Conservation (phyloP, 1,140 invertebrate species). For the Achroia grisella region DNA sequence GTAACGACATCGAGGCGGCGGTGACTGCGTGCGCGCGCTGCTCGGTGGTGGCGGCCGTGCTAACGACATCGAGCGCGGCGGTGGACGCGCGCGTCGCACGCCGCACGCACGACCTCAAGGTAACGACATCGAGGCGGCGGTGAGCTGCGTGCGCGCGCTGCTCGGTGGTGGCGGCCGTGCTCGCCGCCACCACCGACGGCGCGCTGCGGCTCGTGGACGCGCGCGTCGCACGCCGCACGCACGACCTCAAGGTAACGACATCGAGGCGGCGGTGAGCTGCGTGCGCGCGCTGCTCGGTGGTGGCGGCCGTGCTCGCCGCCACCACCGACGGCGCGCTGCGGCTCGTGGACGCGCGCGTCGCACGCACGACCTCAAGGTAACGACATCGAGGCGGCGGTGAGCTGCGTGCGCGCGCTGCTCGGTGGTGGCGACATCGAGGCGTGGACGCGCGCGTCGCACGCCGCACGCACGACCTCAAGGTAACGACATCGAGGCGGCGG, state of each 20-base stretch:
- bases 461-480: constrained; percentile 90
- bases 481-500: constrained; percentile 59
- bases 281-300: constrained; percentile 84
- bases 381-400: too few species aligned
- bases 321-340: too few species aligned
- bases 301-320: constrained; percentile 81
- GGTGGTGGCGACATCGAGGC: constrained; percentile 84
- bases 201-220: constrained; percentile 90
- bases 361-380: constrained; percentile 90
- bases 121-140: constrained; percentile 75
- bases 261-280: constrained; percentile 81
- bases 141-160: constrained; percentile 85
- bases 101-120: constrained; percentile 90
- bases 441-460: constrained; percentile 86
- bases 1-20: constrained; percentile 76
- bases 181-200: constrained; percentile 91
- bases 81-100: constrained; percentile 86
- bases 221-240: constrained; percentile 82
- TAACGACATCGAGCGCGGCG: constrained; percentile 86
- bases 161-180: constrained; percentile 83
- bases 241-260: constrained; percentile 86
- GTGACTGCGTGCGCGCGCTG: constrained; percentile 86
- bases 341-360: too few species aligned
- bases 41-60: constrained; percentile 82
- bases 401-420: too few species aligned